phyloP scores from a whole-genome alignment of 2,888 invertebrate species.

The Drosophila tripunctata region DNA sequence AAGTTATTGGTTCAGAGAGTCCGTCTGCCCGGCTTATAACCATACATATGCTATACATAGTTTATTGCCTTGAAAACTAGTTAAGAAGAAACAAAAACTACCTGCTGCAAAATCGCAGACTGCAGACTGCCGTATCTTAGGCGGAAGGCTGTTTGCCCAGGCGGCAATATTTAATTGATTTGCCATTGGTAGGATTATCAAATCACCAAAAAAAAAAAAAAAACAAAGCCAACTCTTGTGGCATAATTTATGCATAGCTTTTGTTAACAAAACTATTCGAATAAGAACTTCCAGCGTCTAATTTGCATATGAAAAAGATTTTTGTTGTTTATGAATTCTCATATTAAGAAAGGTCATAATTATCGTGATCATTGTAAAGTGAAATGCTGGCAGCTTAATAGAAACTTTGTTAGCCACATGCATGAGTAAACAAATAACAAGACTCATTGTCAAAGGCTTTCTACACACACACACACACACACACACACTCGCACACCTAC shows the following conservation, averaged over 20 bases:
- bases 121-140: conserved; percentile 2
- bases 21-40: conserved; percentile 46
- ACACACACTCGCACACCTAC: neutral
- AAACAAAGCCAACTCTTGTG: conserved; percentile 27
- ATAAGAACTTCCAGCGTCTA: conserved; percentile 13
- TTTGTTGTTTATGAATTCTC: conserved; percentile 20
- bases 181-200: conserved; percentile 39
- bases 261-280: conserved; percentile 39
- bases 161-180: conserved; percentile 65
- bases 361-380: conserved; percentile 32
- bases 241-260: conserved; percentile 32
- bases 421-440: conserved; percentile 64
- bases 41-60: conserved; percentile 22
- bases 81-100: no score
- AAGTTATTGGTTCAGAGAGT: conserved; percentile 14
- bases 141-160: conserved; percentile 50
- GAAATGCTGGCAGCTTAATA: conserved; percentile 47
- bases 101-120: conserved; percentile 25
- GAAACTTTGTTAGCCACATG: conserved; percentile 51
- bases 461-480: conserved; percentile 44
- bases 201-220: no score
- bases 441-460: conserved; percentile 61
- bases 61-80: conserved; percentile 77
- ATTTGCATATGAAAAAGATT: conserved; percentile 55
- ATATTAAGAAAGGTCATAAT: conserved; percentile 31